Conservation (phyloP, 1,140 invertebrate genomes). For the Drosophila jambulina region DNA sequence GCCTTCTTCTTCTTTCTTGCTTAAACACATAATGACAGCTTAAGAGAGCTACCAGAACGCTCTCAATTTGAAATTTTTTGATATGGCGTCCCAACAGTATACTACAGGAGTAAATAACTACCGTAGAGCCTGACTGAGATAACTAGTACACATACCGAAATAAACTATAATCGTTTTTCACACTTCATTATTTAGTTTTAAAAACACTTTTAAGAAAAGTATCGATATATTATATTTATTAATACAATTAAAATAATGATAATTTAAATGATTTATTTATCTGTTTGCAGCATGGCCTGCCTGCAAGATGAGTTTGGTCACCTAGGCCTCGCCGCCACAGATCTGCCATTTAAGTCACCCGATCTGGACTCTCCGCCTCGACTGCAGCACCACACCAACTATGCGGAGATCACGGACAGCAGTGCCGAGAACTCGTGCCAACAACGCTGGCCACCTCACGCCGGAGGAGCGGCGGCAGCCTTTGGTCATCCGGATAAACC, state of each 20-base stretch:
- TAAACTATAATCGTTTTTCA: not conserved
- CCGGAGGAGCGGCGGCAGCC: constrained; percentile 61
- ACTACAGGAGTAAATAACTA: not conserved
- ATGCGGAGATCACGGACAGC: constrained; percentile 82
- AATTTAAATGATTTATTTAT: not conserved
- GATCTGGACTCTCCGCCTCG: constrained; percentile 63
- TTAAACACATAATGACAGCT: too few relatives aligned
- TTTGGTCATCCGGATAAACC: constrained; percentile 86
- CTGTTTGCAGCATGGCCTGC: constrained; percentile 87
- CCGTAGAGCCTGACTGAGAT: not conserved
- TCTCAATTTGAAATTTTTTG: too few relatives aligned
- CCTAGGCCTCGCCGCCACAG: constrained; percentile 85
- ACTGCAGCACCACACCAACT: constrained; percentile 68
- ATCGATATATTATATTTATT: too few relatives aligned
- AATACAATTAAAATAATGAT: too few relatives aligned
- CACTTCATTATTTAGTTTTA: not conserved
- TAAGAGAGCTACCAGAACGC: too few relatives aligned
- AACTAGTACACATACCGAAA: not conserved
- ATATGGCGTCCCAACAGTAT: not conserved
- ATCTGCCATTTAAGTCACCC: constrained; percentile 84
- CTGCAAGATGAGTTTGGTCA: constrained; percentile 89
- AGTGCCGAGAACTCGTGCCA: constrained; percentile 83
- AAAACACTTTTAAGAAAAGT: not conserved
- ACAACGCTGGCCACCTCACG: constrained; percentile 85
- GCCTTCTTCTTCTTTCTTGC: too few relatives aligned